phyloP scores from a whole-genome alignment of 2,113 vertebrate species.

The Poecile atricapillus region DNA sequence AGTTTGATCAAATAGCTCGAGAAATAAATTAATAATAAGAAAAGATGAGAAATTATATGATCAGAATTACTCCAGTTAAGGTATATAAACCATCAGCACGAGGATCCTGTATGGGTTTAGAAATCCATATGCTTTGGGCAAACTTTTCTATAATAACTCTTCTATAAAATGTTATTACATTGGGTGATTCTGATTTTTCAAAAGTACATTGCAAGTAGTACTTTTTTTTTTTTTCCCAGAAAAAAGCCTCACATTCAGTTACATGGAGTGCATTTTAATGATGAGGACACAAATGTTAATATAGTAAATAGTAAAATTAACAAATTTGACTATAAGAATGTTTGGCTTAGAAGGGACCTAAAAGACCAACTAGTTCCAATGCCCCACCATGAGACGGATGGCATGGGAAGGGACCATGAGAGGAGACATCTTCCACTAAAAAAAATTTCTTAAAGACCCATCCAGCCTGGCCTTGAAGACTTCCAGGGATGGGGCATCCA shows the following conservation, averaged over 20 bases:
- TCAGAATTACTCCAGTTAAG: neutral
- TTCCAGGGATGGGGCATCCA: neutral
- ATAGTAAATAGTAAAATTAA: neutral
- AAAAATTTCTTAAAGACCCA: neutral
- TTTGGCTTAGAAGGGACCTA: neutral
- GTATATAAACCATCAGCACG: neutral
- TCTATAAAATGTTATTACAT: neutral
- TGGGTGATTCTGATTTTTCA: neutral
- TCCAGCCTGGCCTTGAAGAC: neutral
- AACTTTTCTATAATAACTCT: neutral
- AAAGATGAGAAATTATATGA: neutral
- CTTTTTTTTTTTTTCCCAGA: neutral
- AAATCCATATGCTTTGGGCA: neutral
- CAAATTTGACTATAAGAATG: neutral
- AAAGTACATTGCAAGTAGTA: neutral
- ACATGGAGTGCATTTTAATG: neutral
- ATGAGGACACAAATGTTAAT: neutral
- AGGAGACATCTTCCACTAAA: neutral
- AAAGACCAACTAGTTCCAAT: neutral
- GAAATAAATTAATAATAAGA: neutral
- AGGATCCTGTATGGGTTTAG: neutral
- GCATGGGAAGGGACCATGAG: too few species aligned
- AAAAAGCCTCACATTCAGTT: neutral
- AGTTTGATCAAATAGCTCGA: fast-evolving
- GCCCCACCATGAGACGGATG: neutral